phyloP scores from a whole-genome alignment of 2,113 vertebrate species.

The Protobothrops mucrosquamatus region DNA sequence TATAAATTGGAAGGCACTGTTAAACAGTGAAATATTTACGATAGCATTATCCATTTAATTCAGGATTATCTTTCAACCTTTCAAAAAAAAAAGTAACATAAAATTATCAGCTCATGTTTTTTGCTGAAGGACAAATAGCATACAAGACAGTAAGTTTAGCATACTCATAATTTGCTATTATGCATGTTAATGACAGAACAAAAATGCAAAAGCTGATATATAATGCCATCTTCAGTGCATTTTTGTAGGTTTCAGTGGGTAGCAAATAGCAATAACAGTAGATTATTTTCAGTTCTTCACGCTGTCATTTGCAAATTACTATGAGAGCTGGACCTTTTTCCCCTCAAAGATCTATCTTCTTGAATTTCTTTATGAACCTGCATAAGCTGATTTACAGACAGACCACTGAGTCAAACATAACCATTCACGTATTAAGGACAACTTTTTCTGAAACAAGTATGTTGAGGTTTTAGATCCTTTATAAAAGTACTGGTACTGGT shows the following conservation, averaged over 20 bases:
- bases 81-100: neutral
- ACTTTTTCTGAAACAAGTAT: neutral
- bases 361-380: too few relatives aligned
- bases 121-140: neutral
- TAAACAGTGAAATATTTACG: constrained; percentile 8
- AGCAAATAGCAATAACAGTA: neutral
- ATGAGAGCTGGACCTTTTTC: neutral
- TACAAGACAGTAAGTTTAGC: neutral
- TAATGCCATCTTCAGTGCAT: neutral
- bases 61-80: neutral
- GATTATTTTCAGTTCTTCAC: neutral
- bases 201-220: neutral
- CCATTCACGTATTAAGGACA: neutral
- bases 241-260: neutral
- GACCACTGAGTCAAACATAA: neutral
- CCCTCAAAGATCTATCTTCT: neutral
- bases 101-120: neutral
- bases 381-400: neutral
- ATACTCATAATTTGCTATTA: neutral
- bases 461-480: neutral
- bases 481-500: neutral
- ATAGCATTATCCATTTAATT: neutral
- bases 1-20: constrained; percentile 4
- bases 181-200: neutral
- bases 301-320: neutral